Evolutionary conservation across 2,888 invertebrate species (phyloP), one percentile per base, ranked within the genome.

Genomic region (Diarsia brunnea): DNA sequence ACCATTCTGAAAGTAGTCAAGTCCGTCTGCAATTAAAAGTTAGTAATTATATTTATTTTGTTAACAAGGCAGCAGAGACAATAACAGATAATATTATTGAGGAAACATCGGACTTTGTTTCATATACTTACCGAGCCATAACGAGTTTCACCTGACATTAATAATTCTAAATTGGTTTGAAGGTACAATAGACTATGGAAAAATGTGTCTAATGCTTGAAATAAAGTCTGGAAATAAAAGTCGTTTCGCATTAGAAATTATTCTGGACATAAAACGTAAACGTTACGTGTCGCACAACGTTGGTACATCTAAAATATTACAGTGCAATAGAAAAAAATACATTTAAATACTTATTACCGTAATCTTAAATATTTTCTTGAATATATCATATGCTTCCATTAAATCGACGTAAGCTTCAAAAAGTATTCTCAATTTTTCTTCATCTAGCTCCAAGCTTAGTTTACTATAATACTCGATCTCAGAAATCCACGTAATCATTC

Each of bases 291-390:
- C n/a, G n/a, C n/a, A 27, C 55, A n/a, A n/a, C n/a, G n/a, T 24
- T 58, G 24, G 0, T 27, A 58, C 24, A 8, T 24, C 16, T 27
- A 14, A 16, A 27, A 58, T 27, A 38, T 8, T 27, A 24, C n/a
- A n/a, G n/a, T n/a, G n/a, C 27, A 27, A 1, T 7, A 58, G 16
- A 3, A 16, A n/a, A 43, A 47, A 47, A 12, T 27, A 0, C 8
- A 8, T 31, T 53, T 64, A 58, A n/a, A 53, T 53, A 10, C n/a
- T n/a, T 51, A 24, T 61, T 61, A 63, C 78, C 60, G 77, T 47
- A 66, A 24, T 61, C n/a, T 60, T 58, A 47, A 78, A 69, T 45
- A 77, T 19, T 47, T 38, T 78, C 43, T 78, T 78, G n/a, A 76
- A 78, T 8, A 66, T 45, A 19, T 78, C 47, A 47, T 69, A 78